A percentile compares a stretch with the other conserved stretches of the same genome.
Conservation (phyloP, 2,113 vertebrate species). For the Phyllostomus hastatus region DNA sequence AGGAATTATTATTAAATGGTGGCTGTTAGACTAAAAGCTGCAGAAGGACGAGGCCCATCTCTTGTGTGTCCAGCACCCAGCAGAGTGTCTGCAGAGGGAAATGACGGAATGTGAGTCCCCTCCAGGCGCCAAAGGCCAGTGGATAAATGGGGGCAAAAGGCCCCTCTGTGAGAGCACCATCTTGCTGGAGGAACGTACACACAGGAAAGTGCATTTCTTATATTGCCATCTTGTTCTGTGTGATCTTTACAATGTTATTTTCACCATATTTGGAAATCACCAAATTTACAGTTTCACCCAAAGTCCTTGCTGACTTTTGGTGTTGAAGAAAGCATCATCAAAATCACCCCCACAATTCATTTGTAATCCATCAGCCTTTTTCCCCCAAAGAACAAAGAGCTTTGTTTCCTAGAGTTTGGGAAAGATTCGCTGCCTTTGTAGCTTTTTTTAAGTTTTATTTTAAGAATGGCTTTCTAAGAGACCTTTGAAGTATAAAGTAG, state of each 20-base stretch:
- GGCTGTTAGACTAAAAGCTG: neutral
- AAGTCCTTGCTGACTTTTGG: neutral
- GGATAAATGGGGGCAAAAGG: neutral
- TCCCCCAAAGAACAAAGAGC: neutral
- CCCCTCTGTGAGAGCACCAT: neutral
- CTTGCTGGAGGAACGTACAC: neutral
- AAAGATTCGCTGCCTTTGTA: neutral
- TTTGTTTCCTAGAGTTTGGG: neutral
- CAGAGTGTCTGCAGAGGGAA: neutral
- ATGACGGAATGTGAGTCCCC: neutral
- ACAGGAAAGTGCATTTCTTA: neutral
- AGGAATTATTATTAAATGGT: neutral
- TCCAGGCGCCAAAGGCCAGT: neutral
- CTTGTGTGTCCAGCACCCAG: neutral
- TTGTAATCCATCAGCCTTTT: neutral
- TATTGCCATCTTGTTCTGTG: neutral
- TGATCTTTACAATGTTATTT: neutral
- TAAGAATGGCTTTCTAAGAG: conserved; percentile 22
- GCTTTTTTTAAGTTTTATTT: conserved; percentile 2
- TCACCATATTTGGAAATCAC: neutral
- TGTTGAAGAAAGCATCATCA: neutral
- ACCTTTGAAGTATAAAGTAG: neutral
- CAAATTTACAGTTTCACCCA: neutral
- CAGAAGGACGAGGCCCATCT: neutral
- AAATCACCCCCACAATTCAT: neutral